Conservation (phyloP, 2,113 vertebrate genomes). For the Dicerorhinus sumatrensis region DNA sequence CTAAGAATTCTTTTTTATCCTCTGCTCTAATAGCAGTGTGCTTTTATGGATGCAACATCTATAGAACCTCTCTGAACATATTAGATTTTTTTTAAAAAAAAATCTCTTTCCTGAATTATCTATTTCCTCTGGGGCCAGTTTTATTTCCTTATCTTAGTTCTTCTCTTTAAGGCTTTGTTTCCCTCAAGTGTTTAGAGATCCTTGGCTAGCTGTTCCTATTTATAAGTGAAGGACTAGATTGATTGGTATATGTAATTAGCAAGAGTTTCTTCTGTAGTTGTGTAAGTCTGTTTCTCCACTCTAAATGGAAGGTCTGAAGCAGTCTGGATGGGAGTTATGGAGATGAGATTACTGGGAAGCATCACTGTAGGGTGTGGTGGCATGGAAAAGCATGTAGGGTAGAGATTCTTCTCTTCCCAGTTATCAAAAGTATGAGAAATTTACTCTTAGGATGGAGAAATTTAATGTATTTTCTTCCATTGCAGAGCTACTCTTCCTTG, state of each 20-base stretch:
- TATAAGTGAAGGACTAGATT: neutral
- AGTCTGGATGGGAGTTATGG: neutral
- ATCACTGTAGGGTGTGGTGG: neutral
- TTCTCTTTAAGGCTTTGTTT: constrained; percentile 35
- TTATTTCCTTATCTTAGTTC: neutral
- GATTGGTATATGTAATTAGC: neutral
- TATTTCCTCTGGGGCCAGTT: neutral
- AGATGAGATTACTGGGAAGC: neutral
- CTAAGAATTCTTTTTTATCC: constrained; percentile 12
- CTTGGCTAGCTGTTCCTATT: neutral
- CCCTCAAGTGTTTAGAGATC: neutral
- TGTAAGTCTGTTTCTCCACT: neutral
- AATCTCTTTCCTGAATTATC: constrained; percentile 7
- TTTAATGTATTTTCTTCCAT: neutral
- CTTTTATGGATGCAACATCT: neutral
- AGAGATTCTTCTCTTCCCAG: neutral
- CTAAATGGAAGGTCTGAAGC: neutral
- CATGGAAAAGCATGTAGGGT: neutral
- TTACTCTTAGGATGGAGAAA: neutral
- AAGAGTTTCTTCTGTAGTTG: neutral
- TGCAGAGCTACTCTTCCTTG: neutral
- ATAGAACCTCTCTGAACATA: neutral
- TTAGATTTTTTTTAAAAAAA: neutral
- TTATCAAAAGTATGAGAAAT: neutral
- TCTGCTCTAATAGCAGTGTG: neutral